phyloP scores from a whole-genome alignment of 2,113 vertebrate genomes.

The Chiloscyllium plagiosum region DNA sequence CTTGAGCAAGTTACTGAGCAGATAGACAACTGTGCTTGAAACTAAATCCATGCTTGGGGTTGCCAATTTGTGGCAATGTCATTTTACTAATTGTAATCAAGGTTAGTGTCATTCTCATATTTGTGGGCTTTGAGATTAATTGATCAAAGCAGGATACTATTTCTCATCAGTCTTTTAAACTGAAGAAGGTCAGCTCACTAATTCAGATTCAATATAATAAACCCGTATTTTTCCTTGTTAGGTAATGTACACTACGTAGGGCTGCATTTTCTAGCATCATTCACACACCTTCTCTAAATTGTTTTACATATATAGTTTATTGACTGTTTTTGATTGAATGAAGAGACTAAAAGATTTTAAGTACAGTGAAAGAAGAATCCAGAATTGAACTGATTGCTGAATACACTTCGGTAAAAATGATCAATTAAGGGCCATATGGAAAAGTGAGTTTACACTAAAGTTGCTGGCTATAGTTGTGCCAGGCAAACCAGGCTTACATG shows the following conservation, averaged over 20 bases:
- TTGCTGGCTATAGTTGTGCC: background rate
- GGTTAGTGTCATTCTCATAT: background rate
- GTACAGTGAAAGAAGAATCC: background rate
- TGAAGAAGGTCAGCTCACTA: background rate
- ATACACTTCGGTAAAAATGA: too few species aligned
- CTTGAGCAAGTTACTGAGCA: background rate
- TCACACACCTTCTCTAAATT: background rate
- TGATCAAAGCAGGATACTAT: background rate
- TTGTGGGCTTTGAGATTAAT: background rate
- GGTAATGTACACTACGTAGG: background rate
- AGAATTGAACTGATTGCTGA: background rate
- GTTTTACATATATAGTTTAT: background rate
- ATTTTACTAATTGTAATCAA: background rate
- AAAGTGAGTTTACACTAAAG: background rate
- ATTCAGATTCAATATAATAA: background rate
- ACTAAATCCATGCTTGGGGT: background rate
- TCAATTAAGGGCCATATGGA: background rate
- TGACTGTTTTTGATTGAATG: background rate
- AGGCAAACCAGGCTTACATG: background rate
- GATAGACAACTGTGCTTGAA: background rate
- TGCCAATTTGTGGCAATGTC: too few species aligned
- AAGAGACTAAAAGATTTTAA: background rate
- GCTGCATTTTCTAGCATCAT: background rate
- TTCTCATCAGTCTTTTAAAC: background rate
- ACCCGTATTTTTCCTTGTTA: background rate